Percentiles rank a stretch among this genome's conserved stretches.
Evolutionary conservation across 2,797 vertebrate genomes (phyloP).

Genomic region (Catamblyrhynchus diadema): DNA sequence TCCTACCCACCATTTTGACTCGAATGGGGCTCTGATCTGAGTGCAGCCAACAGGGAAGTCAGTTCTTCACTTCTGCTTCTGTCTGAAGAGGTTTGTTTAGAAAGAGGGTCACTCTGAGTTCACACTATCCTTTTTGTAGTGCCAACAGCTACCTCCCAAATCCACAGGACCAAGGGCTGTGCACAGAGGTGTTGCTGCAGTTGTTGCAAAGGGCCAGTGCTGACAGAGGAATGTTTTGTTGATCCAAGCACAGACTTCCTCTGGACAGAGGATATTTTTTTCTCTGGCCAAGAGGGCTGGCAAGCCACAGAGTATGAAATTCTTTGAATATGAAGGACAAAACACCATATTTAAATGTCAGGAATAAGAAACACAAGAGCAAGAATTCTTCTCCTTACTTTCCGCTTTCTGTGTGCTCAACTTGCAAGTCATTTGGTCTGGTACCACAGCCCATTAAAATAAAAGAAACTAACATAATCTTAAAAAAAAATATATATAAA

Average conservation of each 20-base stretch:
- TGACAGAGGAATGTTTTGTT: not conserved
- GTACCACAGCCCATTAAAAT: conserved; percentile 20
- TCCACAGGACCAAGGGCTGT: not conserved
- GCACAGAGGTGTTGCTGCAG: not conserved
- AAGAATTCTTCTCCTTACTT: not conserved
- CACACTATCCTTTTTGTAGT: not conserved
- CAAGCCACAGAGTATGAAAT: not conserved
- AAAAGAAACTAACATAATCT: conserved; percentile 8
- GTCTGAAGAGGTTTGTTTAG: not conserved
- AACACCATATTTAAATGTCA: conserved; percentile 33
- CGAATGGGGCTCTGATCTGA: not conserved
- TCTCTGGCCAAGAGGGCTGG: not conserved
- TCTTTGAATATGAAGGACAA: conserved; percentile 10
- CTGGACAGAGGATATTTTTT: not conserved
- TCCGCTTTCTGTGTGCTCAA: not conserved
- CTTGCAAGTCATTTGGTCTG: not conserved
- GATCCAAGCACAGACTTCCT: not conserved
- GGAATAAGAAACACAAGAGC: conserved; percentile 13
- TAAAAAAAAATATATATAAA: not conserved
- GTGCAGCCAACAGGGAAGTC: not conserved
- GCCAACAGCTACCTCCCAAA: not conserved
- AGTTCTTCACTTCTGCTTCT: not conserved
- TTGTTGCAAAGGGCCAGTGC: not conserved
- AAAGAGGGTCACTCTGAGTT: not conserved
- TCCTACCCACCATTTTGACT: not conserved